A percentile compares a stretch with the other conserved stretches of the same genome.
Evolutionary conservation across 2,113 vertebrate species (phyloP).

Genomic region (Cinclus cinclus): DNA sequence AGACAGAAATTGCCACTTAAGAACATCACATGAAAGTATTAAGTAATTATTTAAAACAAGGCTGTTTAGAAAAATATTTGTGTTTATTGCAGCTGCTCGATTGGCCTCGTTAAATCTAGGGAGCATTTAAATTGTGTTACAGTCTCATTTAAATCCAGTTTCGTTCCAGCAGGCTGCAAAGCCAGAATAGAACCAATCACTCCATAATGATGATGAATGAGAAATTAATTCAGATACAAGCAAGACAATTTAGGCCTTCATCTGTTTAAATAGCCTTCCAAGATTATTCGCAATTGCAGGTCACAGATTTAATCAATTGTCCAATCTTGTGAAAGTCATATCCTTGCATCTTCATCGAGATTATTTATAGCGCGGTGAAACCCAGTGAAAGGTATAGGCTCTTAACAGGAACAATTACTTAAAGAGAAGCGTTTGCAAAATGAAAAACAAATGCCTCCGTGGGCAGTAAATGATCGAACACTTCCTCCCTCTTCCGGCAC

Average conservation of each 20-base stretch:
- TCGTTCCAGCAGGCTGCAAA: conserved; percentile 87
- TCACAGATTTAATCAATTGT: conserved; percentile 98
- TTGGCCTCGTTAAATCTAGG: conserved; percentile 78
- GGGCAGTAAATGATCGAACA: conserved; percentile 69
- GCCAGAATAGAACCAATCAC: conserved; percentile 93
- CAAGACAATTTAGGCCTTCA: conserved; percentile 98
- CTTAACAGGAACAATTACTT: conserved; percentile 81
- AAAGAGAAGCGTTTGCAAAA: conserved; percentile 76
- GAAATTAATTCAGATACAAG: conserved; percentile 99
- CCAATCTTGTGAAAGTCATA: conserved; percentile 95
- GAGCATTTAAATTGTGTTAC: conserved; percentile 93
- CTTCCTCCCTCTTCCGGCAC: neutral
- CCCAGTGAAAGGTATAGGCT: conserved; percentile 72
- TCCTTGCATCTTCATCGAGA: conserved; percentile 91
- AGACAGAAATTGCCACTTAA: conserved; percentile 74
- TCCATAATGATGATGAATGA: conserved; percentile 99
- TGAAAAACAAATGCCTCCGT: conserved; percentile 76
- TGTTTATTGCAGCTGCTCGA: conserved; percentile 85
- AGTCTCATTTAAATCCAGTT: conserved; percentile 92
- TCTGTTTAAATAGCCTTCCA: conserved; percentile 99
- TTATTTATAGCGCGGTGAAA: conserved; percentile 88
- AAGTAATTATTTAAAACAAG: conserved; percentile 86
- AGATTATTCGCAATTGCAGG: conserved; percentile 95
- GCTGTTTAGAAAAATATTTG: conserved; percentile 84
- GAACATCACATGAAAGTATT: conserved; percentile 78